Evolutionary conservation across 1,140 invertebrate species (phyloP).

Genomic region (Coelopa frigida): DNA sequence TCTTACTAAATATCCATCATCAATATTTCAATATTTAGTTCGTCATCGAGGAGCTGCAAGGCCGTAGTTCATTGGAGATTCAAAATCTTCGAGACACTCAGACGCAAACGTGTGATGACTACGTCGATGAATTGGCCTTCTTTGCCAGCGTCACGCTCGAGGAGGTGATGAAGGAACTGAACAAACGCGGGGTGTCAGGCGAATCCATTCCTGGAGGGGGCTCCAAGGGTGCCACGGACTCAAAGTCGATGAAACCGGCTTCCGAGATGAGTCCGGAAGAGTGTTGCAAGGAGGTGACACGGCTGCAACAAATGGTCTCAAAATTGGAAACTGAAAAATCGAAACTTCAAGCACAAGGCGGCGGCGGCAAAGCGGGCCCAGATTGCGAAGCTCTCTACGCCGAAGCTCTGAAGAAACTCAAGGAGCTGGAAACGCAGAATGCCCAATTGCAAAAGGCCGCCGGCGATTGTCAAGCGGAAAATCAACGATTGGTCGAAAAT

Average conservation of each 20-base stretch:
- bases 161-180: conserved; percentile 28
- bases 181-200: conserved; percentile 5
- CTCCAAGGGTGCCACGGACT: neutral
- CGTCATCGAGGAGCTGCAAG: conserved; percentile 18
- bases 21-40: neutral
- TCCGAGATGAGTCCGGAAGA: conserved; percentile 1
- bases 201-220: neutral
- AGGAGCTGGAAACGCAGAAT: conserved; percentile 9
- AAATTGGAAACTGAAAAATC: conserved; percentile 5
- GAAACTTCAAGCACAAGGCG: too few relatives aligned
- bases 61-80: conserved; percentile 18
- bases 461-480: too few relatives aligned
- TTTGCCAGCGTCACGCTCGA: conserved; percentile 28
- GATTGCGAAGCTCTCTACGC: conserved; percentile 4
- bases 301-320: conserved; percentile 5
- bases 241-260: too few relatives aligned
- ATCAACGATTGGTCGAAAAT: neutral
- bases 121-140: conserved; percentile 28
- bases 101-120: conserved; percentile 17
- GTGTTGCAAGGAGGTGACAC: conserved; percentile 8
- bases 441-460: neutral
- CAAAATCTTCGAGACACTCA: conserved; percentile 10
- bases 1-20: too few relatives aligned
- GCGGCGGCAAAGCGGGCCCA: too few relatives aligned
- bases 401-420: conserved; percentile 2